These are phyloP conservation scores for Eupithecia centaureata DNA, from an alignment of 2,888 invertebrate genomes.

Conservation along the genomic window DNA sequence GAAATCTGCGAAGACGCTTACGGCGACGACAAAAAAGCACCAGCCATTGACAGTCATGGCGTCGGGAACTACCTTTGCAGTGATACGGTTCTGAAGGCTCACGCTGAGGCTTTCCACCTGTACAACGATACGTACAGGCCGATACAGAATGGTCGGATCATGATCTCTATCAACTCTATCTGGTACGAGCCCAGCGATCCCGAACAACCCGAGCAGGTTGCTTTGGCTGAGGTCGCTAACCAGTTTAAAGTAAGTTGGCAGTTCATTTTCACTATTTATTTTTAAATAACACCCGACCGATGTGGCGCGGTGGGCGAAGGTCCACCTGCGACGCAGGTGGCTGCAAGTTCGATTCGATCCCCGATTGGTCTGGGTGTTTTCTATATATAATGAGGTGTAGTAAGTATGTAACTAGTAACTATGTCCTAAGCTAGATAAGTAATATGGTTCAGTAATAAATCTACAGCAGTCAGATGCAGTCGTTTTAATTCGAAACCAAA, in stretches of 20 bases:
- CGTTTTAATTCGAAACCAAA: too few species aligned
- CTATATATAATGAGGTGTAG: too few species aligned
- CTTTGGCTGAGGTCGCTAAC: constrained; percentile 78
- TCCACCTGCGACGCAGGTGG: too few species aligned
- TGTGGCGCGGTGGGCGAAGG: too few species aligned
- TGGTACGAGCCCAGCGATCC: constrained; percentile 80
- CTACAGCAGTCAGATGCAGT: too few species aligned
- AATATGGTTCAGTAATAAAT: too few species aligned
- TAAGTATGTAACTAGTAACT: too few species aligned
- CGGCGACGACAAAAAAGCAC: constrained; percentile 79
- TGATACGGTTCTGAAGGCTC: constrained; percentile 86
- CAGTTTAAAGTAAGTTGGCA: constrained; percentile 74
- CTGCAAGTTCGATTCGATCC: too few species aligned
- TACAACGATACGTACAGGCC: constrained; percentile 82
- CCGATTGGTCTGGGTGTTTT: too few species aligned
- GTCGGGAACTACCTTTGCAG: constrained; percentile 86
- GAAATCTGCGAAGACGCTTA: constrained; percentile 82
- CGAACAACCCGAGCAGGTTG: constrained; percentile 68
- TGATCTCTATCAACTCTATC: constrained; percentile 82
- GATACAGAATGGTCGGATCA: constrained; percentile 81
- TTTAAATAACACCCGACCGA: too few species aligned
- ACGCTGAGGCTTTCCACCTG: constrained; percentile 86
- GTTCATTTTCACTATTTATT: not conserved
- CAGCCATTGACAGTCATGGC: constrained; percentile 82
- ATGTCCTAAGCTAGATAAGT: too few species aligned